phyloP scores from a whole-genome alignment of 2,797 vertebrate genomes.

The Dallia pectoralis region DNA sequence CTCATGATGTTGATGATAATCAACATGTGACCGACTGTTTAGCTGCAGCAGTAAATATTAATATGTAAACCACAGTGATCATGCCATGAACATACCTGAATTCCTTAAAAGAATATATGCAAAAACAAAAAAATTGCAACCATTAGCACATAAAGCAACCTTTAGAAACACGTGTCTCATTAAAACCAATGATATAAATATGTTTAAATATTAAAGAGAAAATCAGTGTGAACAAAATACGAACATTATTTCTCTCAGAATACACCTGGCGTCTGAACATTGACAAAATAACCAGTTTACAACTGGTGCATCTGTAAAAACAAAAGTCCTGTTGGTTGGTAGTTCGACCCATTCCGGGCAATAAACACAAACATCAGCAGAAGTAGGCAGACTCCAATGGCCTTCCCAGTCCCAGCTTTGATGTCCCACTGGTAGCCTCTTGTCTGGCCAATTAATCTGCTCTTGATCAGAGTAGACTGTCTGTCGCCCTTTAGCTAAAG shows the following conservation, averaged over 20 bases:
- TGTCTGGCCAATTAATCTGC: slow-evolving; percentile 9
- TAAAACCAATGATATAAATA: slow-evolving; percentile 55
- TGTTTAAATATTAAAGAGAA: slow-evolving; percentile 37
- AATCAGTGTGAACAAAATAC: slow-evolving; percentile 52
- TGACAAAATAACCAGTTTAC: slow-evolving; percentile 12
- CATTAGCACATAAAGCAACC: too few relatives aligned
- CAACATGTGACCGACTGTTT: slow-evolving; percentile 34
- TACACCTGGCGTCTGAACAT: slow-evolving; percentile 26
- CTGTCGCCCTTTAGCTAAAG: slow-evolving; percentile 72
- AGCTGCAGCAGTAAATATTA: slow-evolving; percentile 18
- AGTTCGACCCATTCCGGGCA: slow-evolving; percentile 8
- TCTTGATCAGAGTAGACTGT: slow-evolving; percentile 7
- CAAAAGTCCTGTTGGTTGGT: slow-evolving; percentile 16
- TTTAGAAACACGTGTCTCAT: background rate
- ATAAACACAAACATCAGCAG: background rate
- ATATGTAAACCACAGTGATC: slow-evolving; percentile 15
- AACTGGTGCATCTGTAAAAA: slow-evolving; percentile 2
- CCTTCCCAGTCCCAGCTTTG: slow-evolving; percentile 16
- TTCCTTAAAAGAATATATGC: slow-evolving; percentile 28
- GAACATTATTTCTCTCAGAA: slow-evolving; percentile 32
- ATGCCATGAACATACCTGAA: slow-evolving; percentile 36
- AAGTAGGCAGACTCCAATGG: background rate
- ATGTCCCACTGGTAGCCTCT: background rate
- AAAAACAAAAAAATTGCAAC: slow-evolving; percentile 10
- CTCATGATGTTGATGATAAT: slow-evolving; percentile 14